Conservation (phyloP, 2,113 vertebrate genomes). For the Anhinga anhinga region DNA sequence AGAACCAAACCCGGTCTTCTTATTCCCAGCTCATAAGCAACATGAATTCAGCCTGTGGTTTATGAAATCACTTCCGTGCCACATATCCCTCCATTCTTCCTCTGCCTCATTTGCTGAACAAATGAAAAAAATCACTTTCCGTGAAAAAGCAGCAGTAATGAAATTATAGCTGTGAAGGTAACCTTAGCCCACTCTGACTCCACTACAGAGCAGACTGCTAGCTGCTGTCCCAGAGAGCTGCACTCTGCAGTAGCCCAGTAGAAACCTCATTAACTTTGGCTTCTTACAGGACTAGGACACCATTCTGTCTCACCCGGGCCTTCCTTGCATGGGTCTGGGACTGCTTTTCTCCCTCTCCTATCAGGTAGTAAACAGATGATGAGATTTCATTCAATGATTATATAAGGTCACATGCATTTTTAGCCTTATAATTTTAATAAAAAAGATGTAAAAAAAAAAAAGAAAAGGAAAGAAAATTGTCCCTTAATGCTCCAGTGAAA, state of each 20-base stretch:
- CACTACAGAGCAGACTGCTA: neutral
- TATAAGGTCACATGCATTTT: neutral
- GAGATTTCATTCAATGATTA: neutral
- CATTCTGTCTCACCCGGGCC: neutral
- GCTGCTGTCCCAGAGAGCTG: neutral
- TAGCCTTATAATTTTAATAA: neutral
- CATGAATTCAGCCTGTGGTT: neutral
- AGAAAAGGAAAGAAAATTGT: neutral
- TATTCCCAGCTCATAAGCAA: slow-evolving; percentile 3
- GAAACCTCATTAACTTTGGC: neutral
- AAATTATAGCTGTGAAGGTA: slow-evolving; percentile 41
- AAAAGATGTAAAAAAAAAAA: neutral
- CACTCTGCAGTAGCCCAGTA: neutral
- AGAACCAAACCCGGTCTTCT: neutral
- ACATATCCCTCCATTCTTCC: neutral
- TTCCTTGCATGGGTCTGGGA: neutral
- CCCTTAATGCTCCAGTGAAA: neutral
- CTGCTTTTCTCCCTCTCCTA: neutral
- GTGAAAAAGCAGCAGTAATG: slow-evolving; percentile 14
- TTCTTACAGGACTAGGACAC: neutral
- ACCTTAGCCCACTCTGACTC: neutral
- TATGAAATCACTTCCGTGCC: slow-evolving; percentile 39
- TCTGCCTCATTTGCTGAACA: slow-evolving; percentile 31
- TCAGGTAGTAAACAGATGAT: neutral
- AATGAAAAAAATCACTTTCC: slow-evolving; percentile 42